Base-by-base conservation (phyloP, 2,113 vertebrate species). In the Proterorhinus semilunaris region DNA sequence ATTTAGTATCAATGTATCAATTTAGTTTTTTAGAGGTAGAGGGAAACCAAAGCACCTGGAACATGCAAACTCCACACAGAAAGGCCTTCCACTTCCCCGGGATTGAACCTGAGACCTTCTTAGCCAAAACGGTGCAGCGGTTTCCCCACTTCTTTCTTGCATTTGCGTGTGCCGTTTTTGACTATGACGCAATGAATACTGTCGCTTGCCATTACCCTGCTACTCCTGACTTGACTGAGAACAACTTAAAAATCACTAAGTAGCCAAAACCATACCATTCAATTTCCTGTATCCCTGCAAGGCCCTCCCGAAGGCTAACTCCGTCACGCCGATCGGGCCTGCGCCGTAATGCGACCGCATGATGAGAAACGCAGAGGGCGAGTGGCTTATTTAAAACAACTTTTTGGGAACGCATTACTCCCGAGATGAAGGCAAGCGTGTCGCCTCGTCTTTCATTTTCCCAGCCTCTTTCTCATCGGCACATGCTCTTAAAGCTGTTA, bases 401-500 rank as follows among this genome's bases (percentile, higher is more conserved):
- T 36, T 43, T 9, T 71, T 21, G 54, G 36, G 15, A 72, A 17
- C 54, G 43, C 43, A 13, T 21, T 13, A 12, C 10, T 36, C 27
- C 45, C 21, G 42, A 27, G 62, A 62, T 0, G 7, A 65, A 51
- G 54, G 51, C 21, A 17, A 36, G 17, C 4, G 8, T 54, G 51
- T 10, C 6, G 49, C 43, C 5, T 48, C 52, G 12, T 55, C 62
- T 27, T 17, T 67, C 36, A 48, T 59, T 69, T 9, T 59, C 58
- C 64, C 11, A 11, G 47, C 50, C 62, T 42, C 45, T 45, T 16
- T 61, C 50, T 42, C 48, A 8, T 64, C 54, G 62, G 27, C 50
- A 74, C 13, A n/a, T 45, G 66, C 12, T 17, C 45, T 65, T 67
- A 55, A 81, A 72, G 16, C 48, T 57, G 63, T 73, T 79, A 76